phyloP scores from a whole-genome alignment of 1,140 invertebrate genomes.

The Wiebesia pumilae region DNA sequence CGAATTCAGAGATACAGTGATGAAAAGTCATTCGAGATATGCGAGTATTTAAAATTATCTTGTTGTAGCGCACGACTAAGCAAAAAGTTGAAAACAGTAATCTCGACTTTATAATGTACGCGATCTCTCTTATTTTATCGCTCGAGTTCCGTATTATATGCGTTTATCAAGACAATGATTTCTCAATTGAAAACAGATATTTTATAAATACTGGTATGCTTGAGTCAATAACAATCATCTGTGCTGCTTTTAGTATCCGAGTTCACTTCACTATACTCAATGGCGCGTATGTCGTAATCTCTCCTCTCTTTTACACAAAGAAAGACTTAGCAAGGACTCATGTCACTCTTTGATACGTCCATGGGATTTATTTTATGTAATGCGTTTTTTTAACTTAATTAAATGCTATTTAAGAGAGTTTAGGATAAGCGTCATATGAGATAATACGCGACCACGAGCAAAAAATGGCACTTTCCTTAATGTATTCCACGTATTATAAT shows the following conservation, averaged over 20 bases:
- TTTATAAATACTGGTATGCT: neutral
- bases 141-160: neutral
- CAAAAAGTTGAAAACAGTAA: neutral
- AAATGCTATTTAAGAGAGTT: neutral
- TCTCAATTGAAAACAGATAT: neutral
- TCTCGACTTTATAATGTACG: neutral
- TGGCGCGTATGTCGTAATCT: neutral
- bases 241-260: slow-evolving; percentile 23
- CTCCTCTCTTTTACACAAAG: neutral
- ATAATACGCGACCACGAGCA: neutral
- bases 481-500: slow-evolving; percentile 7
- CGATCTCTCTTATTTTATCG: neutral
- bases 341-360: neutral
- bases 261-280: neutral
- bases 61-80: neutral
- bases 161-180: neutral
- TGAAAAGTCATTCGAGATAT: slow-evolving; percentile 2
- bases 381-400: slow-evolving; percentile 13
- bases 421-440: neutral
- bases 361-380: slow-evolving; percentile 9
- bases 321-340: slow-evolving; percentile 2
- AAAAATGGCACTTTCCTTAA: slow-evolving; percentile 23
- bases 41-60: neutral
- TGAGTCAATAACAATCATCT: slow-evolving; percentile 3
- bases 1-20: neutral